Evolutionary conservation across 2,888 invertebrate genomes (phyloP).

Genomic region (Caenorhabditis imperialis): DNA sequence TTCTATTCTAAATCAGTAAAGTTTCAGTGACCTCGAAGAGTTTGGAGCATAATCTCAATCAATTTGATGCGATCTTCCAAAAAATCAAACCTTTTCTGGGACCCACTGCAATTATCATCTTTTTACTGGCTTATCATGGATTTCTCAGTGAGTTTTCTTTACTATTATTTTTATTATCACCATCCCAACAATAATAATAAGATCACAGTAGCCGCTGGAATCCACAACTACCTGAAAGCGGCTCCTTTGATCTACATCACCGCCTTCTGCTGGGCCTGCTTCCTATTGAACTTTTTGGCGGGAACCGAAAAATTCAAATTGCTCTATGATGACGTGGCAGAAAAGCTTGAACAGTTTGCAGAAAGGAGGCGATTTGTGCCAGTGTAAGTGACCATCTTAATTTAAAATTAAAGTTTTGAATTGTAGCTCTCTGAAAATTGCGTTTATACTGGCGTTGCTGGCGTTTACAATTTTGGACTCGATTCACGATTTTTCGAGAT

Average conservation of each 20-base stretch:
- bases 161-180: not conserved
- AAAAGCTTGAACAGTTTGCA: slow-evolving; percentile 15
- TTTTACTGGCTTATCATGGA: slow-evolving; percentile 47
- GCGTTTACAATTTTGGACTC: slow-evolving; percentile 57
- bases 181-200: not conserved
- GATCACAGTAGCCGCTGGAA: slow-evolving; percentile 57
- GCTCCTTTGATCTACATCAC: slow-evolving; percentile 56
- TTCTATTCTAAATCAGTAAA: too few species aligned
- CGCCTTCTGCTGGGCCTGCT: slow-evolving; percentile 45
- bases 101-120: slow-evolving; percentile 6
- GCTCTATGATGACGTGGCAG: slow-evolving; percentile 16
- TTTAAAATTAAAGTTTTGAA: not conserved
- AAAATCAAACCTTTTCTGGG: slow-evolving; percentile 25
- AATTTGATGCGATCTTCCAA: too few species aligned
- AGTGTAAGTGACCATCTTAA: slow-evolving; percentile 15
- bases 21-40: too few species aligned
- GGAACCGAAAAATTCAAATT: slow-evolving; percentile 4
- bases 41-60: too few species aligned
- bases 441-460: slow-evolving; percentile 44
- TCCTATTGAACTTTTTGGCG: slow-evolving; percentile 19
- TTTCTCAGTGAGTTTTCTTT: slow-evolving; percentile 33
- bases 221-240: slow-evolving; percentile 56
- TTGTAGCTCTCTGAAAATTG: slow-evolving; percentile 55
- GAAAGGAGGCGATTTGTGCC: slow-evolving; percentile 18
- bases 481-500: slow-evolving; percentile 61